These are phyloP conservation scores for Rhopalosiphum padi DNA, from an alignment of 1,140 invertebrate species.

Conservation along the genomic window DNA sequence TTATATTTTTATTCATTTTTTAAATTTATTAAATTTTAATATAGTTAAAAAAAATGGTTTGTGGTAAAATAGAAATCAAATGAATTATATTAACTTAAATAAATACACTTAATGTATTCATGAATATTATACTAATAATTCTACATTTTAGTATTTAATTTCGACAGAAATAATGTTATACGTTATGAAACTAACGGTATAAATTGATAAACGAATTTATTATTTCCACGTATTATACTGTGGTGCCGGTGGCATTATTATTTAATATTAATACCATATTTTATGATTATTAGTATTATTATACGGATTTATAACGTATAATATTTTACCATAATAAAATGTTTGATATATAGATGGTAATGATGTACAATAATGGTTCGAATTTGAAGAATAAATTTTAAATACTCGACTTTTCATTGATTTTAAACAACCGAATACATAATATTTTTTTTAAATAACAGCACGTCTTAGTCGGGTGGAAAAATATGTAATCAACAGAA, in stretches of 20 bases:
- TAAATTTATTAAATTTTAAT: background rate
- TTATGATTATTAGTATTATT: constrained; percentile 20
- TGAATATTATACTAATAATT: background rate
- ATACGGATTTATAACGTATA: background rate
- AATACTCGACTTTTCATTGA: background rate
- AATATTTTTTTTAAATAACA: background rate
- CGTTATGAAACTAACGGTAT: background rate
- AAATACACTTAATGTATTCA: background rate
- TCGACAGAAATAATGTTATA: background rate
- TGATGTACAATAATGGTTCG: background rate
- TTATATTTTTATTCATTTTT: no score
- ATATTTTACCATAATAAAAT: background rate
- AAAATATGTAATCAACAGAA: background rate
- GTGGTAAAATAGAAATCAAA: background rate
- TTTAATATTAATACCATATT: constrained; percentile 21
- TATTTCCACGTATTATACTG: background rate
- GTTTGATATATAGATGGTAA: background rate
- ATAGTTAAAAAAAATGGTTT: background rate
- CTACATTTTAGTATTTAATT: background rate
- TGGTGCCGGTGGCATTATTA: background rate
- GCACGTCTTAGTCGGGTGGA: background rate
- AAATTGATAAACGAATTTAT: constrained; percentile 17
- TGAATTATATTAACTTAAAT: background rate
- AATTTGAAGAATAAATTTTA: background rate
- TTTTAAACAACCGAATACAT: background rate